phyloP scores from a whole-genome alignment of 2,888 invertebrate genomes.

The Cyrtodaria siliqua region DNA sequence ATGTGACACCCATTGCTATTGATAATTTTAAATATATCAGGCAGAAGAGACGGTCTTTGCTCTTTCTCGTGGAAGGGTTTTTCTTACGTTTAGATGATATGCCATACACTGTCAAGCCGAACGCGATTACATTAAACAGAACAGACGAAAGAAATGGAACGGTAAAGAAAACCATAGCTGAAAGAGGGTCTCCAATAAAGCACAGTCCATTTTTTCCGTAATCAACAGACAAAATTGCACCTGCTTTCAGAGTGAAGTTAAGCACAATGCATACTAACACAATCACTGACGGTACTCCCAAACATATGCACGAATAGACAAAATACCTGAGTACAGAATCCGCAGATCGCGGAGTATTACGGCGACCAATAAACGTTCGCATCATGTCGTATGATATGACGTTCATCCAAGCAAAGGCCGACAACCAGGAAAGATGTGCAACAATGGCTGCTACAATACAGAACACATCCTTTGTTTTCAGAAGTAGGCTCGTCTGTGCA shows the following conservation, averaged over 20 bases:
- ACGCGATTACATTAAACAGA: conserved; percentile 17
- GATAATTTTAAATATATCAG: conserved; percentile 36
- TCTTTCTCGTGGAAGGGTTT: background rate
- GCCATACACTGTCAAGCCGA: conserved; percentile 23
- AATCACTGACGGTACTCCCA: conserved; percentile 15
- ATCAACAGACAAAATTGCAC: background rate
- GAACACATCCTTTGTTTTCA: background rate
- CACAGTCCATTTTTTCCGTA: conserved; percentile 20
- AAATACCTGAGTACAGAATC: background rate
- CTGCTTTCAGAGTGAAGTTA: conserved; percentile 2
- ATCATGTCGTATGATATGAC: conserved; percentile 55
- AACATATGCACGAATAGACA: conserved; percentile 8
- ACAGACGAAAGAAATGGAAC: conserved; percentile 10
- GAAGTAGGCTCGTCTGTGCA: background rate
- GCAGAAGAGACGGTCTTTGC: conserved; percentile 9
- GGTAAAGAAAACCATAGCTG: conserved; percentile 15
- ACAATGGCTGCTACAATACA: conserved; percentile 38
- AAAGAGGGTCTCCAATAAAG: conserved; percentile 14
- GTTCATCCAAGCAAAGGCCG: conserved; percentile 53
- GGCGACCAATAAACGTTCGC: conserved; percentile 30
- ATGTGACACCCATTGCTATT: conserved; percentile 30
- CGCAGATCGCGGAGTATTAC: background rate
- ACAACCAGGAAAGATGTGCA: conserved; percentile 39
- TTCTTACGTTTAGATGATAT: conserved; percentile 14
- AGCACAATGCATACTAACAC: conserved; percentile 17